Conservation (phyloP, 2,113 vertebrate genomes). For the Mirounga angustirostris region DNA sequence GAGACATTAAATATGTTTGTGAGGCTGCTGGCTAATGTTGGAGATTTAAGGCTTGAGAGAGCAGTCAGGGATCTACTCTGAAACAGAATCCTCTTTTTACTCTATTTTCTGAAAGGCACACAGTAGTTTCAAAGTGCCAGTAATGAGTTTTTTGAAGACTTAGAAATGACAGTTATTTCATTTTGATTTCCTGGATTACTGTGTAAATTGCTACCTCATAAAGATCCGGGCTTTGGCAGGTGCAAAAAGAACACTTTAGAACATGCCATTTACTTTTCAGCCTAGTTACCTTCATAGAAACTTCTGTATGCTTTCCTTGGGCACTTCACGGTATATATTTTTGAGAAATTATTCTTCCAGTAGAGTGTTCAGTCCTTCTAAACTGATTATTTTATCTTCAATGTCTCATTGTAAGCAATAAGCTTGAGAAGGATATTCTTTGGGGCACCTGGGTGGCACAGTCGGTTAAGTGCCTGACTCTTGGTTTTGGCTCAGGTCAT, state of each 20-base stretch:
- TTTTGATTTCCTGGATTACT: conserved; percentile 73
- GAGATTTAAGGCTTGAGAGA: conserved; percentile 25
- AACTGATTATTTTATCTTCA: conserved; percentile 49
- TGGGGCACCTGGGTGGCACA: background rate
- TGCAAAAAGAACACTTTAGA: conserved; percentile 59
- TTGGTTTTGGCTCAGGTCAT: background rate
- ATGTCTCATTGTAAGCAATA: conserved; percentile 19
- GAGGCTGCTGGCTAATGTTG: conserved; percentile 9
- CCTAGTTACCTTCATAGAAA: conserved; percentile 34
- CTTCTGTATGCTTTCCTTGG: background rate
- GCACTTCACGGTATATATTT: background rate
- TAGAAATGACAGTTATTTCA: conserved; percentile 74
- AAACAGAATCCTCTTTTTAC: conserved; percentile 35
- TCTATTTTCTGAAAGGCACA: conserved; percentile 48
- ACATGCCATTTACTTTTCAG: conserved; percentile 52
- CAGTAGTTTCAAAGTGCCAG: conserved; percentile 55
- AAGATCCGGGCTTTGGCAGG: conserved; percentile 45
- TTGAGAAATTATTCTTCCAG: conserved; percentile 57
- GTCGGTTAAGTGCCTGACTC: background rate
- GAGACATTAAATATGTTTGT: conserved; percentile 1
- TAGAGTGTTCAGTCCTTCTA: conserved; percentile 29
- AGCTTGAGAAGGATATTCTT: conserved; percentile 9
- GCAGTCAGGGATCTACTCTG: background rate
- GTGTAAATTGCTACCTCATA: conserved; percentile 64
- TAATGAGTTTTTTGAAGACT: conserved; percentile 69